Evolutionary conservation across 2,797 vertebrate genomes (phyloP).

Genomic region (Adrianichthys oophorus): DNA sequence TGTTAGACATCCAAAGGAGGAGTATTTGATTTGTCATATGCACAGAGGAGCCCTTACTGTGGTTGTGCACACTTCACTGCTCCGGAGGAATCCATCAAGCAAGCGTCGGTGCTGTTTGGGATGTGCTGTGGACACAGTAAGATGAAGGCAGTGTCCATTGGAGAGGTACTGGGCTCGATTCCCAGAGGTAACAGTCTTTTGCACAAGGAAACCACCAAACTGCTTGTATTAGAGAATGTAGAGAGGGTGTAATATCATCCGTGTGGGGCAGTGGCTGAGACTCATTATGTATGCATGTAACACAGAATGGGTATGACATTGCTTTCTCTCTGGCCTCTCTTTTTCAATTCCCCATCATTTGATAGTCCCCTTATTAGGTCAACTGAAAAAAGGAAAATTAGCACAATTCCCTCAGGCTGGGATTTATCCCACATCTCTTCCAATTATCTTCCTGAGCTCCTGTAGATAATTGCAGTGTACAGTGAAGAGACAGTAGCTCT

Average conservation of each 20-base stretch:
- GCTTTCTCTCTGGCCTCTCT: slow-evolving; percentile 18
- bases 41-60: slow-evolving; percentile 57
- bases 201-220: slow-evolving; percentile 47
- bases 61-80: slow-evolving; percentile 66
- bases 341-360: slow-evolving; percentile 29
- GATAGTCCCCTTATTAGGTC: slow-evolving; percentile 76
- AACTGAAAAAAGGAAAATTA: slow-evolving; percentile 77
- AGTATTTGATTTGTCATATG: slow-evolving; percentile 71
- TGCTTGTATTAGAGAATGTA: slow-evolving; percentile 35
- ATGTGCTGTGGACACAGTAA: slow-evolving; percentile 59
- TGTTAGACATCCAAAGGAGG: slow-evolving; percentile 43
- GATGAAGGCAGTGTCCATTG: slow-evolving; percentile 55
- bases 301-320: slow-evolving; percentile 31
- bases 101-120: slow-evolving; percentile 49
- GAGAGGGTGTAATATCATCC: slow-evolving; percentile 31
- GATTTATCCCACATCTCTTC: slow-evolving; percentile 80
- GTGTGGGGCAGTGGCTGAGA: slow-evolving; percentile 30
- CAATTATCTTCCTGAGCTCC: slow-evolving; percentile 77
- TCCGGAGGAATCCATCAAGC: slow-evolving; percentile 65
- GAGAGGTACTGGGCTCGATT: slow-evolving; percentile 55
- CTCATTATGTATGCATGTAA: slow-evolving; percentile 49
- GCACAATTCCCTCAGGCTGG: slow-evolving; percentile 74
- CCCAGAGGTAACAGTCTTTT: slow-evolving; percentile 63
- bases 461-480: slow-evolving; percentile 71
- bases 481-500: slow-evolving; percentile 62